phyloP scores from a whole-genome alignment of 2,888 invertebrate species.

The Orchesellides sinensis region DNA sequence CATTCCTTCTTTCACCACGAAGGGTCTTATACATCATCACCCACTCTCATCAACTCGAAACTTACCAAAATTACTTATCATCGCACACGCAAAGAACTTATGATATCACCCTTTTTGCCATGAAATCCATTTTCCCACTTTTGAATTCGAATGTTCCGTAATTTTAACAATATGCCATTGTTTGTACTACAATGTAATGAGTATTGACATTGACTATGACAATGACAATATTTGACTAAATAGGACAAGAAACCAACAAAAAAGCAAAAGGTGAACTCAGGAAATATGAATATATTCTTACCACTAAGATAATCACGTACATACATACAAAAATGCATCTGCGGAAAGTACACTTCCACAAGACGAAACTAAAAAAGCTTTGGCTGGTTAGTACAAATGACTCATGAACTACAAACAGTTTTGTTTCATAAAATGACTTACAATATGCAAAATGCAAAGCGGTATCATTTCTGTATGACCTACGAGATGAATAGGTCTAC shows the following conservation, averaged over 20 bases:
- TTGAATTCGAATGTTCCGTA: slow-evolving; percentile 38
- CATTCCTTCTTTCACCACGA: slow-evolving; percentile 68
- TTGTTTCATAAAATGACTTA: background rate
- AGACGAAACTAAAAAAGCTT: slow-evolving; percentile 14
- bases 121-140: slow-evolving; percentile 45
- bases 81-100: slow-evolving; percentile 27
- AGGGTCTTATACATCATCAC: slow-evolving; percentile 64
- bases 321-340: background rate
- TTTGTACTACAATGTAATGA: background rate
- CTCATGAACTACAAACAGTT: slow-evolving; percentile 5
- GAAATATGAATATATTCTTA: slow-evolving; percentile 18
- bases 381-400: background rate
- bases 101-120: slow-evolving; percentile 22
- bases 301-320: background rate
- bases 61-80: slow-evolving; percentile 62
- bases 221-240: background rate
- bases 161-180: background rate
- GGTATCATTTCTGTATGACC: background rate
- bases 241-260: slow-evolving; percentile 10
- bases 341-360: slow-evolving; percentile 17
- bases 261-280: slow-evolving; percentile 40
- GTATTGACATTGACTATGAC: no score
- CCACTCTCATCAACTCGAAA: slow-evolving; percentile 66
- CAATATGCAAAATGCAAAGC: background rate
- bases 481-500: slow-evolving; percentile 40